Base-by-base conservation (phyloP, 2,113 vertebrate genomes). In the Lathamus discolor region DNA sequence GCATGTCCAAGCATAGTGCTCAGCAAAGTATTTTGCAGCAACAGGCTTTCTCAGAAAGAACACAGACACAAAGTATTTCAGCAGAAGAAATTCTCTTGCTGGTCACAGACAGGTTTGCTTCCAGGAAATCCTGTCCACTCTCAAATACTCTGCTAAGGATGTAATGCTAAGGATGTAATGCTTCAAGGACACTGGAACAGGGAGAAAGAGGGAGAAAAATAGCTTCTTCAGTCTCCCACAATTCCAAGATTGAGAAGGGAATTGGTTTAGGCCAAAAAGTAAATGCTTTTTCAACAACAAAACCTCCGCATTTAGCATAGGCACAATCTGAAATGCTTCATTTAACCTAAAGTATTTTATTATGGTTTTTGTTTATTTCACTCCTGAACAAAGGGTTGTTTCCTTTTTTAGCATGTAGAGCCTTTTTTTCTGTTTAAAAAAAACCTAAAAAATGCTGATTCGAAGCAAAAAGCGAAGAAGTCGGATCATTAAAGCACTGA, bases 401-500 rank as follows among this genome's bases (percentile, higher is more conserved):
- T 92, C 51, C 22, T 48, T 86, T 96, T 63, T 68, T 41, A 75
- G 29, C n/a, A 15, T 4, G 14, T 7, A 52, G n/a, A 78, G 11
- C 2, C 4, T 49, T 44, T 84, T 44, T 49, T 31, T 46, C 33
- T 39, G 13, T 18, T 23, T 4, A 12, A 88, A 48, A 57, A n/a
- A 54, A 29, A 1, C 22, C 29, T n/a, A 24, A 86, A 93, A 86
- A 93, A 72, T 75, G 86, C 80, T 89, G 89, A 95, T 91, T 61
- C 48, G 35, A 91, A 87, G 48, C 29, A 93, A 89, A 95, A 92
- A 89, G 25, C 37, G 76, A 72, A 72, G 41, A 86, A 84, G 62
- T 25, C 79, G 48, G 39, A 89, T 96, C 84, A 85, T 93, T 93
- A 93, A 95, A 95, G 73, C 4, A 1, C 70, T 87, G 81, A 95